Evolutionary conservation across 2,797 vertebrate genomes (phyloP).

Genomic region (Hapalemur alaotrensis): DNA sequence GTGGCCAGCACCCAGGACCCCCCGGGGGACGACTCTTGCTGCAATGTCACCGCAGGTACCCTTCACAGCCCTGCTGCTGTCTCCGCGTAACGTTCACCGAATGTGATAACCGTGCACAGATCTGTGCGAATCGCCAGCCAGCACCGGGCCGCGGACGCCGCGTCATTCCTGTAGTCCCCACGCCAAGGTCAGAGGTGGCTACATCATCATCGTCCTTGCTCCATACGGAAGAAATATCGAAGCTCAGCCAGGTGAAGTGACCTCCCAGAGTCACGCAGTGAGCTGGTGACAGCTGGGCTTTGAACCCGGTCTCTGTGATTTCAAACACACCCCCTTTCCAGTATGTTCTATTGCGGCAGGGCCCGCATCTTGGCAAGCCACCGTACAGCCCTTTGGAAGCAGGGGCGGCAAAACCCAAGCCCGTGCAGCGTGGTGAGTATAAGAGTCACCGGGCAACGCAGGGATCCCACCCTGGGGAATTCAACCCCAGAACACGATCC

Average conservation of each 20-base stretch:
- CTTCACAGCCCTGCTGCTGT: too few species aligned
- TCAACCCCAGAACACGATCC: not conserved
- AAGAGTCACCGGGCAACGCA: too few species aligned
- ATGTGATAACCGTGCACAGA: not conserved
- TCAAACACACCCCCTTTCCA: not conserved
- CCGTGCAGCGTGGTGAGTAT: rapidly evolving
- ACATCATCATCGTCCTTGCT: rapidly evolving
- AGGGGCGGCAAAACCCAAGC: too few species aligned
- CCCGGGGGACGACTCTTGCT: not conserved
- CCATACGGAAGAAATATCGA: too few species aligned
- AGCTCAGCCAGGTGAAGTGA: not conserved
- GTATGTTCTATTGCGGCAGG: too few species aligned
- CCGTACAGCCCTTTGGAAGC: not conserved
- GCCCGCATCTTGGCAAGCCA: not conserved
- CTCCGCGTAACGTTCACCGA: not conserved
- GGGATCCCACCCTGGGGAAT: not conserved
- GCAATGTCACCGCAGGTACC: not conserved
- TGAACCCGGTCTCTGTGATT: not conserved
- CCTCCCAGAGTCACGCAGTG: too few species aligned
- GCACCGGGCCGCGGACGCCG: rapidly evolving
- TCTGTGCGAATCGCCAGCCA: not conserved
- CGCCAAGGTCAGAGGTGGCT: rapidly evolving
- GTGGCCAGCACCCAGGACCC: not conserved
- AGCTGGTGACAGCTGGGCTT: too few species aligned
- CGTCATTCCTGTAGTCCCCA: rapidly evolving